phyloP scores from a whole-genome alignment of 2,888 invertebrate species.

The Protula sp. region DNA sequence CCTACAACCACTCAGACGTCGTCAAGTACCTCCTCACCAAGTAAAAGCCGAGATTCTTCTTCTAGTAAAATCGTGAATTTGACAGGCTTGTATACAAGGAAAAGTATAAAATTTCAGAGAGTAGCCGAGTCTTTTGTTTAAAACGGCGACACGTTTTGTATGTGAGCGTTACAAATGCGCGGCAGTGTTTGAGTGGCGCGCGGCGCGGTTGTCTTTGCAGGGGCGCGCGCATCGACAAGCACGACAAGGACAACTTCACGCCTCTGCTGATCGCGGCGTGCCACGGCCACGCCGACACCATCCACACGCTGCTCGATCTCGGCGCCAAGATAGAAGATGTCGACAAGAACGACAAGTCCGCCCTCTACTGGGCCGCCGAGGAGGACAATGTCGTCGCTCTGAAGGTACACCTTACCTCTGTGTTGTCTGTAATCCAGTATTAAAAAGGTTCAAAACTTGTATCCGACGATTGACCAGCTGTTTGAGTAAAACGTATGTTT shows the following conservation, averaged over 20 bases:
- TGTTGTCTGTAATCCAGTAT: too few relatives aligned
- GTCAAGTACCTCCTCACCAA: slow-evolving; percentile 41
- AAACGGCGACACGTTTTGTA: too few relatives aligned
- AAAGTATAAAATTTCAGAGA: too few relatives aligned
- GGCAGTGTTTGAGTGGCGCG: too few relatives aligned
- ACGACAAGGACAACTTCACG: slow-evolving; percentile 54
- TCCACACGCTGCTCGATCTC: slow-evolving; percentile 42
- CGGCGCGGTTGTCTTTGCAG: slow-evolving; percentile 32
- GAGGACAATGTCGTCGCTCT: slow-evolving; percentile 51
- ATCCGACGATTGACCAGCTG: too few relatives aligned
- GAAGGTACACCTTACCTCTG: too few relatives aligned
- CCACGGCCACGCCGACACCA: slow-evolving; percentile 50
- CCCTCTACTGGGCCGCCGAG: slow-evolving; percentile 54
- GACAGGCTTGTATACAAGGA: background rate
- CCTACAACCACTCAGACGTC: slow-evolving; percentile 48
- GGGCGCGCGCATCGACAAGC: slow-evolving; percentile 49
- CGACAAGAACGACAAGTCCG: slow-evolving; percentile 55
- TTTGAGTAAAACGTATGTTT: too few relatives aligned
- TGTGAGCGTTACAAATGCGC: too few relatives aligned
- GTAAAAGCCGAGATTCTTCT: too few relatives aligned
- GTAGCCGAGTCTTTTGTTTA: too few relatives aligned
- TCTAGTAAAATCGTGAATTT: too few relatives aligned
- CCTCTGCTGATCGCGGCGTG: slow-evolving; percentile 54
- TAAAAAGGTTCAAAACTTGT: too few relatives aligned
- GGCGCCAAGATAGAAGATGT: slow-evolving; percentile 49